Percentiles rank a stretch among this genome's conserved stretches.
Evolutionary conservation across 2,113 vertebrate genomes (phyloP).

Genomic region (Monarcha castaneiventris): DNA sequence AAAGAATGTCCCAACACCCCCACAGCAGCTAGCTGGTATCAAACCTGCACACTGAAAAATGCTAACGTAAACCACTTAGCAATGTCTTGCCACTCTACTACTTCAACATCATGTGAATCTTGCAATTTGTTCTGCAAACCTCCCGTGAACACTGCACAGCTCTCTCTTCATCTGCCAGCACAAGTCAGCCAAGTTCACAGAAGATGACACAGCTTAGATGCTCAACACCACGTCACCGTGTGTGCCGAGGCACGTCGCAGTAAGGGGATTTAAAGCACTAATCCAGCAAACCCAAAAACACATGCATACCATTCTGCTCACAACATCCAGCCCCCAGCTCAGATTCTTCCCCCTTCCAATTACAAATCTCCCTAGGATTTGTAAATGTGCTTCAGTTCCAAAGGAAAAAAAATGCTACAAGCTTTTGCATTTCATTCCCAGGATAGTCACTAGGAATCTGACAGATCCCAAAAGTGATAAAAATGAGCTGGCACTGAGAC

Average conservation of each 20-base stretch:
- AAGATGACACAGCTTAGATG: not conserved
- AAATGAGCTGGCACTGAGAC: not conserved
- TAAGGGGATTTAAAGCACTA: not conserved
- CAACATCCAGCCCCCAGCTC: not conserved
- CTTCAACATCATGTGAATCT: not conserved
- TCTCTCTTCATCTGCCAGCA: slow-evolving; percentile 56
- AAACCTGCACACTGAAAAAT: not conserved
- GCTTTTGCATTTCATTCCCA: not conserved
- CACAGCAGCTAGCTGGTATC: not conserved
- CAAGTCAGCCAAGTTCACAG: slow-evolving; percentile 74
- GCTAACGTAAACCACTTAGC: not conserved
- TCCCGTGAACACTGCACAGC: slow-evolving; percentile 59
- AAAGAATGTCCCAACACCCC: not conserved
- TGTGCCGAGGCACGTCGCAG: slow-evolving; percentile 31
- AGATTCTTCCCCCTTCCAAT: not conserved
- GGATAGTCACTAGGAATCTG: not conserved
- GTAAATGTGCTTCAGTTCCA: not conserved
- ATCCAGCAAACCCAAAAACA: not conserved
- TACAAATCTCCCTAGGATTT: not conserved
- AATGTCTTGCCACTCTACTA: not conserved
- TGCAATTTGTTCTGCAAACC: not conserved
- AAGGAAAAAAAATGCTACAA: not conserved
- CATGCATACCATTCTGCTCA: not conserved
- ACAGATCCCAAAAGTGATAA: not conserved
- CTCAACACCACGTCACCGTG: slow-evolving; percentile 10